Conservation (phyloP, 1,140 invertebrate genomes). For the Brachionus rubens region DNA sequence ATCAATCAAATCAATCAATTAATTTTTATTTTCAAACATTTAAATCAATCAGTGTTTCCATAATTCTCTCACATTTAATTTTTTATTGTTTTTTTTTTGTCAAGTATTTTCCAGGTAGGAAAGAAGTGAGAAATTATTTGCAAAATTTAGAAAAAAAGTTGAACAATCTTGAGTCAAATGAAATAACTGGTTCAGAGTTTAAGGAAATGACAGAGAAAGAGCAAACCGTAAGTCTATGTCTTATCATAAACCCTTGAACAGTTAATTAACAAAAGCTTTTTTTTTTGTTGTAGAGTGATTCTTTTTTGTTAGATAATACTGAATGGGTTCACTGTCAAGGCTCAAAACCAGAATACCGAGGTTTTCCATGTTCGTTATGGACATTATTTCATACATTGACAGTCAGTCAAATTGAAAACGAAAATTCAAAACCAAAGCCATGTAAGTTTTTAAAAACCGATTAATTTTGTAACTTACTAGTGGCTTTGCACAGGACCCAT, state of each 20-base stretch:
- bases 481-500: too few relatives aligned
- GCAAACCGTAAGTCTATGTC: neutral
- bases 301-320: conserved; percentile 7
- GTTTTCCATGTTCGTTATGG: conserved; percentile 49
- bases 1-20: neutral
- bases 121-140: conserved; percentile 35
- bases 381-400: conserved; percentile 48
- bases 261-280: neutral
- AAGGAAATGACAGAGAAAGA: neutral
- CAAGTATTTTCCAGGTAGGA: conserved; percentile 42
- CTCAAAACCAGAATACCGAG: conserved; percentile 40
- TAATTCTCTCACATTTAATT: neutral
- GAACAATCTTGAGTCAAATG: neutral
- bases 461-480: too few relatives aligned
- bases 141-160: neutral
- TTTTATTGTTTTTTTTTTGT: neutral
- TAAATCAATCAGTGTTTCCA: neutral
- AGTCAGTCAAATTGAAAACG: conserved; percentile 21
- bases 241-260: too few relatives aligned
- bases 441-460: neutral
- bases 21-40: neutral
- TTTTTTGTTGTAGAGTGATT: neutral
- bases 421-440: neutral
- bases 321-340: conserved; percentile 48
- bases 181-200: conserved; percentile 8